These are phyloP conservation scores for Varanus komodoensis DNA, from an alignment of 2,113 vertebrate genomes.

Conservation along the genomic window DNA sequence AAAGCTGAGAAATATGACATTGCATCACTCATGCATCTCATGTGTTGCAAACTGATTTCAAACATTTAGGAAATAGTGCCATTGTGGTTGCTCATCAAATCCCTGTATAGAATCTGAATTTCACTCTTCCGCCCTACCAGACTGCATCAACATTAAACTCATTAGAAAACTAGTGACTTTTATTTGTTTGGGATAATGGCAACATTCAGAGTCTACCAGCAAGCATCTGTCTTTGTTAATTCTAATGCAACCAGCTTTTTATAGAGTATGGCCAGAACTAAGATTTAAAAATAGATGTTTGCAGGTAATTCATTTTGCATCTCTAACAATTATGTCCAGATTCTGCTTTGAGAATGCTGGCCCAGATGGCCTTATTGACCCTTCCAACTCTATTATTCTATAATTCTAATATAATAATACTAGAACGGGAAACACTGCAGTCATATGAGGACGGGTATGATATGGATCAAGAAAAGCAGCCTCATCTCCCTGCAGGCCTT, in stretches of 20 bases:
- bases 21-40: neutral
- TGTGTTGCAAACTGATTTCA: slow-evolving; percentile 2
- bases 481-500: neutral
- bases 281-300: neutral
- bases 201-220: too few species aligned
- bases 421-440: neutral
- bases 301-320: neutral
- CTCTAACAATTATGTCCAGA: too few species aligned
- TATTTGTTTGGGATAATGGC: neutral
- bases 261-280: neutral
- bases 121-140: neutral
- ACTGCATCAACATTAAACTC: neutral
- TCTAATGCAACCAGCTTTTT: neutral
- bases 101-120: neutral
- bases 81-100: neutral
- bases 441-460: too few species aligned
- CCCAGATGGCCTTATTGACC: too few species aligned
- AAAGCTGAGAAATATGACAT: neutral
- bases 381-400: too few species aligned
- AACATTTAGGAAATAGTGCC: neutral
- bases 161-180: neutral
- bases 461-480: too few species aligned
- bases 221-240: neutral
- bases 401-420: neutral
- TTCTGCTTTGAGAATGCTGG: too few species aligned